These are phyloP conservation scores for Phorcus lineatus DNA, from an alignment of 2,888 invertebrate genomes.

Conservation along the genomic window DNA sequence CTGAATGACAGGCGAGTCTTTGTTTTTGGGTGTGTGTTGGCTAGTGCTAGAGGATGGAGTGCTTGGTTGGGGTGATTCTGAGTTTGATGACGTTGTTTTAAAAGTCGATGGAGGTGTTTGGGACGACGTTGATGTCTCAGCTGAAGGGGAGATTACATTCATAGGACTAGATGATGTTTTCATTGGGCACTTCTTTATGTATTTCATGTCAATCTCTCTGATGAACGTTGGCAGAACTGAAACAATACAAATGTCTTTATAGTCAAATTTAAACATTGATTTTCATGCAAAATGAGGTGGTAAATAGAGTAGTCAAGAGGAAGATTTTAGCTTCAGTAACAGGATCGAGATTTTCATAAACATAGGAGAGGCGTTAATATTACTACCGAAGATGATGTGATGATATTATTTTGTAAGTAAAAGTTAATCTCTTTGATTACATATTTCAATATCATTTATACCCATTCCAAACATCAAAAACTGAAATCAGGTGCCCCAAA, in stretches of 20 bases:
- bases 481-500: too few relatives aligned
- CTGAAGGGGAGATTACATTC: neutral
- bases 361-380: too few relatives aligned
- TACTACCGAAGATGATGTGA: too few relatives aligned
- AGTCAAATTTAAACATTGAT: neutral
- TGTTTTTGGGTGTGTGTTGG: neutral
- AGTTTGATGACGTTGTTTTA: neutral
- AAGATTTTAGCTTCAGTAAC: too few relatives aligned
- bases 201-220: neutral
- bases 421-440: too few relatives aligned
- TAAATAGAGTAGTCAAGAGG: too few relatives aligned
- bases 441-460: too few relatives aligned
- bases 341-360: too few relatives aligned
- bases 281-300: too few relatives aligned
- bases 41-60: too few relatives aligned
- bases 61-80: neutral
- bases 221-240: conserved; percentile 1
- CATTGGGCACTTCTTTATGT: neutral
- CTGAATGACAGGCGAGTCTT: neutral
- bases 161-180: neutral
- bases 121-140: neutral
- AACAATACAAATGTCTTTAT: neutral
- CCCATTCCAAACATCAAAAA: too few relatives aligned
- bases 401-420: too few relatives aligned
- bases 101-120: neutral